Conservation (phyloP, 2,888 invertebrate species). For the Scelioninae gen. 1 region DNA sequence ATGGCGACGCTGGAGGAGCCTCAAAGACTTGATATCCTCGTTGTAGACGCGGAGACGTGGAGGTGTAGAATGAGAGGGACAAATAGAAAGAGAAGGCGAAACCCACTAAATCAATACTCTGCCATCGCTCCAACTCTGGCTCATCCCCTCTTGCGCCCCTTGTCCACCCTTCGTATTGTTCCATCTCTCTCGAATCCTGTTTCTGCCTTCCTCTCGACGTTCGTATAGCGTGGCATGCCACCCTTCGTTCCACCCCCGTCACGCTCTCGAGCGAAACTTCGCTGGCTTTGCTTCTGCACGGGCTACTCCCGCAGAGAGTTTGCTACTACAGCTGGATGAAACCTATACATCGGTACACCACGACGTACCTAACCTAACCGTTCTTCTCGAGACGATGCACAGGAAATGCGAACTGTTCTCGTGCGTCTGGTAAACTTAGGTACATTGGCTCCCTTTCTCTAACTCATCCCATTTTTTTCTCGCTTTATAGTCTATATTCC, state of each 20-base stretch:
- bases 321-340: conserved; percentile 75
- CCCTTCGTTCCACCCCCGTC: conserved; percentile 83
- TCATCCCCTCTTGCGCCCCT: conserved; percentile 77
- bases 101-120: conserved; percentile 84
- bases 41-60: conserved; percentile 77
- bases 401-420: conserved; percentile 72
- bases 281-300: conserved; percentile 75
- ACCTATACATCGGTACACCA: conserved; percentile 69
- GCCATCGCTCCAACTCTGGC: conserved; percentile 84
- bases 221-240: conserved; percentile 76
- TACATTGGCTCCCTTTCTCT: conserved; percentile 21
- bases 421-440: conserved; percentile 60
- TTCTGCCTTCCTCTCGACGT: conserved; percentile 65
- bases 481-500: conserved; percentile 26
- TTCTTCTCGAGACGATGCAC: conserved; percentile 74
- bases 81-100: conserved; percentile 84
- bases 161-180: conserved; percentile 60
- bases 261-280: conserved; percentile 83
- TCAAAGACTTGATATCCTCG: conserved; percentile 73
- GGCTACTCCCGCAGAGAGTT: conserved; percentile 80
- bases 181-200: conserved; percentile 66
- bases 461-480: conserved; percentile 17
- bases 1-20: conserved; percentile 72
- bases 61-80: conserved; percentile 82
- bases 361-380: conserved; percentile 67